Base-by-base conservation (phyloP, 2,888 invertebrate species). In the Idaea biselata region DNA sequence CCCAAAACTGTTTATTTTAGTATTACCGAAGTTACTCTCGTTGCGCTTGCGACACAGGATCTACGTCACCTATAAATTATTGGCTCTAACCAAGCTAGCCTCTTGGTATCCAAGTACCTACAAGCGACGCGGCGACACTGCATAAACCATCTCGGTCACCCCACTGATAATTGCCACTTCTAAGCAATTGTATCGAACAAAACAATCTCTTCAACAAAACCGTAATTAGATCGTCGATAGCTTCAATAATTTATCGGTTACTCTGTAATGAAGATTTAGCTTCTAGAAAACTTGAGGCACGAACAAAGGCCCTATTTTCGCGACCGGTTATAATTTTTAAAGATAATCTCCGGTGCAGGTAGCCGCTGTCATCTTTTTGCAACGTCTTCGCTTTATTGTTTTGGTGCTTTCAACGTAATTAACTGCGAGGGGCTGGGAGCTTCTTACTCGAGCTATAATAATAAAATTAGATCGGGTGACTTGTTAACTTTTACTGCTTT, bases 261-360 rank as follows among this genome's bases (percentile, higher is more conserved):
- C 73, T 68, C 77, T 73, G 70, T 90, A 90, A 90, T 90, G 89
- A 91, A 91, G 90, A 90, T 89, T 90, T 88, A 89, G 83, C 81
- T 83, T 67, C 78, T 79, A 79, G 79, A 73, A 69, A 66, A 76
- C 76, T 75, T 76, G 78, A 73, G 71, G 68, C 73, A 64, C 65
- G 75, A 83, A 86, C 84, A 86, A 87, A 86, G 80, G 78, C 77
- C 72, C 74, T 75, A 77, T 80, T 80, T 79, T 74, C 74, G 67
- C 73, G 80, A 76, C 71, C 76, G 81, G 80, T 83, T 84, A 84
- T 87, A 84, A 86, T 85, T 87, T 86, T 81, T 73, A 74, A 71
- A 87, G 86, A 88, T 88, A 86, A 85, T 83, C 81, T 83, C 63
- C 53, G 63, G 73, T 69, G 68, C 79, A 79, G 83, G 83, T 83